Conservation (phyloP, 1,140 invertebrate genomes). For the Formica exsecta region DNA sequence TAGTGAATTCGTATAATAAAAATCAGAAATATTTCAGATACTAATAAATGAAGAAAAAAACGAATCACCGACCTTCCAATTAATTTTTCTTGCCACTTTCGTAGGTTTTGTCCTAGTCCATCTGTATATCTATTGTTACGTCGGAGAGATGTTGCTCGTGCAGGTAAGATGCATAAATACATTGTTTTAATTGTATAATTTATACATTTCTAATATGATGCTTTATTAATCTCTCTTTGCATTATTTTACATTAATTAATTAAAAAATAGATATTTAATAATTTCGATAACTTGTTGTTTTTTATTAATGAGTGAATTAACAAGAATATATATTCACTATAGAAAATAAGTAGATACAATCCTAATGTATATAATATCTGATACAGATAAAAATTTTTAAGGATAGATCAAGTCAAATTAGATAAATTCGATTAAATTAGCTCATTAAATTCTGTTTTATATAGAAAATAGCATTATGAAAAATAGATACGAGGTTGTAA, state of each 20-base stretch:
- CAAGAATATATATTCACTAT: background rate
- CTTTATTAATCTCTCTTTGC: background rate
- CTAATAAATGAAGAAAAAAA: background rate
- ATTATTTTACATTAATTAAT: background rate
- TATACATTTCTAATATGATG: background rate
- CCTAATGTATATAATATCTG: no score
- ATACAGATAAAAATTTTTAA: no score
- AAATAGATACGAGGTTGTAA: no score
- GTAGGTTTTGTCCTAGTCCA: constrained; percentile 42
- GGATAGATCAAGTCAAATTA: no score
- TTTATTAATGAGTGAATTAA: background rate
- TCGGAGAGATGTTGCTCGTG: constrained; percentile 47
- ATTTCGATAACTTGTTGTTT: background rate
- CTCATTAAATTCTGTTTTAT: no score
- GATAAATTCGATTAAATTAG: no score
- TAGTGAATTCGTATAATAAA: no score
- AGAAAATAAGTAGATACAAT: background rate
- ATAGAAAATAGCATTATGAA: no score
- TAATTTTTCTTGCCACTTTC: constrained; percentile 54
- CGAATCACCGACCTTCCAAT: constrained; percentile 1
- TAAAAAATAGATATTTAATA: background rate
- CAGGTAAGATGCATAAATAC: constrained; percentile 40
- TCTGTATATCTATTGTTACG: constrained; percentile 66
- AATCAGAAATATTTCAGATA: background rate
- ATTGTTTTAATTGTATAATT: background rate